A percentile compares a stretch with the other conserved stretches of the same genome.
phyloP scores from a whole-genome alignment of 2,113 vertebrate species.

The Salvator merianae region DNA sequence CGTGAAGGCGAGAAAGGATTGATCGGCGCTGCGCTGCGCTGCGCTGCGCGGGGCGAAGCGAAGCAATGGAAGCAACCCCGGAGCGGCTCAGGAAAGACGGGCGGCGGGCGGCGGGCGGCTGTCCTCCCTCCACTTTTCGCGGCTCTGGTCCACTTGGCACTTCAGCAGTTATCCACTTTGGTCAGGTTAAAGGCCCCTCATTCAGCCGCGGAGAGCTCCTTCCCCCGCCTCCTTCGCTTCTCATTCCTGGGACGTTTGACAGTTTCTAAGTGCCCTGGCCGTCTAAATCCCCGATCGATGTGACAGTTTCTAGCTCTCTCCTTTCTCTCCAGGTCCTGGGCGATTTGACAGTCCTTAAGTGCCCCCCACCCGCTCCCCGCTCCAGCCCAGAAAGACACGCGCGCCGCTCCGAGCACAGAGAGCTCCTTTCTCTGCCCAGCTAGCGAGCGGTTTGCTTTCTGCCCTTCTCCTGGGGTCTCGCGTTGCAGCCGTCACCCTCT shows the following conservation, averaged over 20 bases:
- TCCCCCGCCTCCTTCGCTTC: background rate
- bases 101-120: background rate
- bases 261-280: slow-evolving; percentile 20
- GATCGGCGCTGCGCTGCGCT: no score
- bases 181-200: background rate
- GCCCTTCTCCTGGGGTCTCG: background rate
- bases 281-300: background rate
- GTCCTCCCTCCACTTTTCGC: background rate
- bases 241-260: background rate
- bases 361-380: background rate
- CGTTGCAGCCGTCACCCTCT: slow-evolving; percentile 1
- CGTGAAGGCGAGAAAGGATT: no score
- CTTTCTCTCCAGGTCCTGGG: background rate
- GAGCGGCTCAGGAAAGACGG: no score
- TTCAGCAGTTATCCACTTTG: background rate
- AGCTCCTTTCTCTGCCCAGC: background rate
- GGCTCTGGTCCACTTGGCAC: background rate
- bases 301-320: background rate
- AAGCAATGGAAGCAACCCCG: background rate
- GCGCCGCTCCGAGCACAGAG: background rate
- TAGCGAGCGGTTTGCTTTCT: background rate
- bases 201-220: no score
- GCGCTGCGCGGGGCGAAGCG: background rate
- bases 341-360: background rate
- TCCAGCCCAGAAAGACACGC: background rate